Conservation (phyloP, 2,797 vertebrate genomes). For the Schizopygopsis malacanthus region DNA sequence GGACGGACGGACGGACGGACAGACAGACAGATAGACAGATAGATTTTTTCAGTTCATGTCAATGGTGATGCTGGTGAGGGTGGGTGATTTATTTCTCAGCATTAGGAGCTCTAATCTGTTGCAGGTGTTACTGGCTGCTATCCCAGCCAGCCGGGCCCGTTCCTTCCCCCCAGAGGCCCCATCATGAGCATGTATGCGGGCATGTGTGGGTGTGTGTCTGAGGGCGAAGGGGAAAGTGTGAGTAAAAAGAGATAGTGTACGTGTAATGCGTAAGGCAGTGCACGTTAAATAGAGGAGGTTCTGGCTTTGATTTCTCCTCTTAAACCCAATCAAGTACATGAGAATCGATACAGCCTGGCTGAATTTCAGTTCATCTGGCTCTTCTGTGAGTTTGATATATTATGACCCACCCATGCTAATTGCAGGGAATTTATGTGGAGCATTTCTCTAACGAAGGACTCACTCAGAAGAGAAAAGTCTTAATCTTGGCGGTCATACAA, state of each 20-base stretch:
- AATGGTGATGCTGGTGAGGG: conserved; percentile 70
- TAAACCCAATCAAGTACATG: conserved; percentile 8
- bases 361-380: neutral
- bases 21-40: neutral
- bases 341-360: neutral
- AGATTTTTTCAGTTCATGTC: conserved; percentile 52
- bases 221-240: conserved; percentile 53
- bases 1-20: conserved; percentile 11
- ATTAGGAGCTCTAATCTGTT: conserved; percentile 85
- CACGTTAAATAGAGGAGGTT: neutral
- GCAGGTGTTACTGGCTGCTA: conserved; percentile 84
- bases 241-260: conserved; percentile 30
- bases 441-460: conserved; percentile 26
- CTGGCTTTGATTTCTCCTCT: conserved; percentile 21
- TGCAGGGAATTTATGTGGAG: neutral
- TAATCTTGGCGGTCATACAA: neutral
- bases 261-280: neutral
- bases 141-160: conserved; percentile 69
- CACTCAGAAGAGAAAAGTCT: neutral
- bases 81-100: conserved; percentile 82
- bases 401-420: neutral
- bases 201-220: conserved; percentile 60
- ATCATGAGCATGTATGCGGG: conserved; percentile 64
- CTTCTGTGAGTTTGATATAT: neutral
- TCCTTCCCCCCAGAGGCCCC: conserved; percentile 72